Percentiles rank a stretch among this genome's conserved stretches.
Evolutionary conservation across 1,140 invertebrate genomes (phyloP).

Genomic region (Trichogramma pretiosum): DNA sequence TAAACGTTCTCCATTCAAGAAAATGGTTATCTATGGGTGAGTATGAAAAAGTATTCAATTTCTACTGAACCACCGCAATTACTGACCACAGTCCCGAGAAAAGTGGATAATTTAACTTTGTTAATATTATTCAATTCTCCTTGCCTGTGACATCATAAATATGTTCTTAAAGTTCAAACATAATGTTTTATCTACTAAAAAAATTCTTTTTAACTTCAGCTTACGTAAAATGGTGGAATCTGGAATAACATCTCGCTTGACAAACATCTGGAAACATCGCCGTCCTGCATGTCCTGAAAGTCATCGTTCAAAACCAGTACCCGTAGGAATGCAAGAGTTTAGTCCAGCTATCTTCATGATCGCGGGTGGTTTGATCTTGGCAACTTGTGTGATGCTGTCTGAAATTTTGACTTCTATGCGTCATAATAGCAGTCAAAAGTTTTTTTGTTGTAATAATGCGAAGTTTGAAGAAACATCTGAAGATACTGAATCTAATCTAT

Average conservation of each 20-base stretch:
- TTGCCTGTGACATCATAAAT: no score
- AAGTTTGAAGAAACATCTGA: no score
- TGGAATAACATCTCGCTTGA: conserved; percentile 23
- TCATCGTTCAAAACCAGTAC: conserved; percentile 27
- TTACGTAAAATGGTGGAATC: conserved; percentile 25
- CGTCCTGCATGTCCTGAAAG: conserved; percentile 27
- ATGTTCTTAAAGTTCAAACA: no score
- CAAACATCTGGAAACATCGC: conserved; percentile 24
- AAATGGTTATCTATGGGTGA: conserved; percentile 33
- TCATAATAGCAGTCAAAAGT: background rate
- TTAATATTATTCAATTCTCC: no score
- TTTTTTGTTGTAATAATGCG: background rate
- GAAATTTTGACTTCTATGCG: no score
- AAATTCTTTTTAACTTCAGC: conserved; percentile 18
- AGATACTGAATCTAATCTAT: no score
- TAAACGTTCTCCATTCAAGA: conserved; percentile 32
- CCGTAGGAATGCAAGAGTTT: conserved; percentile 28
- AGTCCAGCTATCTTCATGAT: conserved; percentile 29
- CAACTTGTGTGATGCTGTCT: background rate
- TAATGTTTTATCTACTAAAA: no score
- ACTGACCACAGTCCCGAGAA: no score
- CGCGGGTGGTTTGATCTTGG: conserved; percentile 15
- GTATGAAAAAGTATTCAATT: no score
- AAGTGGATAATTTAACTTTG: no score
- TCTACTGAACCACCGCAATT: no score